Percentiles rank a stretch among this genome's conserved stretches.
phyloP scores from a whole-genome alignment of 2,888 invertebrate species.

The Frankliniella intonsa region DNA sequence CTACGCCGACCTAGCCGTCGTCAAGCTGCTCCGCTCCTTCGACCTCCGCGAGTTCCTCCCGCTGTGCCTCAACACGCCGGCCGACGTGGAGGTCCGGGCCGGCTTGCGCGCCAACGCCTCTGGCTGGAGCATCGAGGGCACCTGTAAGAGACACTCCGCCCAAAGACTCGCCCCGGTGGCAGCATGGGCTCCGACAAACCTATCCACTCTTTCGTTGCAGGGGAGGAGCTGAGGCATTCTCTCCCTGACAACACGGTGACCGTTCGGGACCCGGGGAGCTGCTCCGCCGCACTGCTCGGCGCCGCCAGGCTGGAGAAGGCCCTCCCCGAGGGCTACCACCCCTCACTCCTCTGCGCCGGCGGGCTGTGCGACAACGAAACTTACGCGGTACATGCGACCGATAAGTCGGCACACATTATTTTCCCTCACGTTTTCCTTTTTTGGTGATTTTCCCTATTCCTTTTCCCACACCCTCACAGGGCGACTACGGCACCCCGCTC shows the following conservation, averaged over 20 bases:
- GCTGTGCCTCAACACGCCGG: background rate
- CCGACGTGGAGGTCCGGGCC: background rate
- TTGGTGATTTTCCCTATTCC: too few species aligned
- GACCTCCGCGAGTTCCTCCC: background rate
- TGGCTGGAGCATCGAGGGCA: background rate
- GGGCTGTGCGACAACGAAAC: background rate
- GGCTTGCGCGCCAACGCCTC: background rate
- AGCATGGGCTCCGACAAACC: too few species aligned
- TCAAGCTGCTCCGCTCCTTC: background rate
- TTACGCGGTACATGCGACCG: background rate
- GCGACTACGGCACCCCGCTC: too few species aligned
- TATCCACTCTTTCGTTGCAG: background rate
- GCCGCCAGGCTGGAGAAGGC: background rate
- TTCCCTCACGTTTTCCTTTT: too few species aligned
- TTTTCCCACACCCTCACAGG: background rate
- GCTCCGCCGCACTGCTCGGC: background rate
- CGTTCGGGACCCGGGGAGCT: background rate
- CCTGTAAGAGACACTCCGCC: background rate
- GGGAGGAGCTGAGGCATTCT: background rate
- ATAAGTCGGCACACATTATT: too few species aligned
- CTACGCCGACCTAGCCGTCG: background rate
- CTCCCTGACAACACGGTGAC: background rate
- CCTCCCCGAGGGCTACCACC: background rate
- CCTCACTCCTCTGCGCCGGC: background rate
- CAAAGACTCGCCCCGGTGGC: too few species aligned